Percentiles rank a stretch among this genome's conserved stretches.
phyloP scores from a whole-genome alignment of 2,888 invertebrate genomes.

The Branchellion lobata region DNA sequence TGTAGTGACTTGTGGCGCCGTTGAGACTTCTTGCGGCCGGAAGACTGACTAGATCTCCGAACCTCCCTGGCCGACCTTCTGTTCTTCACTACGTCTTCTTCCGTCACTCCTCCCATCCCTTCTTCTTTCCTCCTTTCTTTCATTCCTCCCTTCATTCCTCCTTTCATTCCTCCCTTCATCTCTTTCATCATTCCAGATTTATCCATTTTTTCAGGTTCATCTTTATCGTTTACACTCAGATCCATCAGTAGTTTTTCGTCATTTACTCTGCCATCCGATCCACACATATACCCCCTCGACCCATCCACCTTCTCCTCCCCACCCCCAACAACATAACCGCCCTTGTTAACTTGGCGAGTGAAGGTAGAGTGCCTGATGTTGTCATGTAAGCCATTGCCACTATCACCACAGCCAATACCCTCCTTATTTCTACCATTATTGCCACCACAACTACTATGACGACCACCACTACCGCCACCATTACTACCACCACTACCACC shows the following conservation, averaged over 20 bases:
- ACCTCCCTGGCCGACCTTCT: background rate
- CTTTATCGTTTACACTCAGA: too few species aligned
- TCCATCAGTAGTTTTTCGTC: too few species aligned
- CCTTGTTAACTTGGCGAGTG: background rate
- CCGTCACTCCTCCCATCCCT: too few species aligned
- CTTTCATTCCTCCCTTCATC: too few species aligned
- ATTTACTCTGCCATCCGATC: too few species aligned
- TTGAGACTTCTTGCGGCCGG: background rate
- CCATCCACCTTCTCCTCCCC: background rate
- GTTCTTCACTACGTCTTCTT: too few species aligned
- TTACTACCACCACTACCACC: background rate
- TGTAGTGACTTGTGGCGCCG: background rate
- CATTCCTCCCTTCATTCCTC: background rate
- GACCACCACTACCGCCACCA: background rate
- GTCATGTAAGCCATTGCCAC: background rate
- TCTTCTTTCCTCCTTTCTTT: background rate
- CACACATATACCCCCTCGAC: background rate
- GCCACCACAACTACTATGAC: too few species aligned
- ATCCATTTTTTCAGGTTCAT: too few species aligned
- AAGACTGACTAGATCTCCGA: background rate
- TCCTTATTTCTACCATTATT: background rate
- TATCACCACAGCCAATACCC: background rate
- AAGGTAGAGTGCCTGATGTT: too few species aligned
- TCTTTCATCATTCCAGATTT: too few species aligned
- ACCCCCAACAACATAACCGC: background rate